phyloP scores from a whole-genome alignment of 1,140 invertebrate genomes.

The Drosophila suzukii region DNA sequence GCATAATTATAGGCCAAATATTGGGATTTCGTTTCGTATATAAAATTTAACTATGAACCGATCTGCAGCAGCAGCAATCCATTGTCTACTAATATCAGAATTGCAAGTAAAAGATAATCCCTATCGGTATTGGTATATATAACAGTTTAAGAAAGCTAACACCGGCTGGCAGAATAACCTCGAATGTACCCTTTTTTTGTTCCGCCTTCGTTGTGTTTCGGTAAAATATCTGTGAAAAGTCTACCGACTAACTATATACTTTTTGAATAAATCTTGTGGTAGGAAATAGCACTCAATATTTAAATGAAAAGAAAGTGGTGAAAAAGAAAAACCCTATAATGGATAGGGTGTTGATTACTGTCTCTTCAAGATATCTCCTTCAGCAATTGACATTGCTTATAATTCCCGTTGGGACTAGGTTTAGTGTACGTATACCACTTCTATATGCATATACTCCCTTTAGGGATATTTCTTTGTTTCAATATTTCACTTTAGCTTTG shows the following conservation, averaged over 20 bases:
- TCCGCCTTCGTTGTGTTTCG: conserved; percentile 31
- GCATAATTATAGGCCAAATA: conserved; percentile 44
- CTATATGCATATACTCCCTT: conserved; percentile 38
- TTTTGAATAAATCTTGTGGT: conserved; percentile 13
- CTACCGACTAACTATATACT: conserved; percentile 31
- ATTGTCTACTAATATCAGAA: conserved; percentile 53
- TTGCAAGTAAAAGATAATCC: conserved; percentile 45
- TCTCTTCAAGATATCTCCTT: conserved; percentile 7
- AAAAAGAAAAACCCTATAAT: conserved; percentile 34
- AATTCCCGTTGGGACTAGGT: conserved; percentile 59
- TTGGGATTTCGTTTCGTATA: conserved; percentile 21
- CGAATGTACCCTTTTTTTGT: conserved; percentile 2
- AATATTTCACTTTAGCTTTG: conserved; percentile 37
- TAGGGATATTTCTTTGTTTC: conserved; percentile 21
- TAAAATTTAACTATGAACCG: conserved; percentile 68
- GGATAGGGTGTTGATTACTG: conserved; percentile 29
- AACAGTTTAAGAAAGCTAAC: conserved; percentile 57
- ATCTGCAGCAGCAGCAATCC: conserved; percentile 52
- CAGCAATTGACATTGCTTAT: conserved; percentile 55
- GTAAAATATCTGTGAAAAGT: conserved; percentile 11
- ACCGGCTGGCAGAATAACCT: conserved; percentile 33
- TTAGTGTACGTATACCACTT: conserved; percentile 52
- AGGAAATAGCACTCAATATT: conserved; percentile 57
- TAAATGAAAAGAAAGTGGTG: conserved; percentile 37
- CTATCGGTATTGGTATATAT: conserved; percentile 33